Conservation (phyloP, 1,140 invertebrate species). For the Drosophila virilis region DNA sequence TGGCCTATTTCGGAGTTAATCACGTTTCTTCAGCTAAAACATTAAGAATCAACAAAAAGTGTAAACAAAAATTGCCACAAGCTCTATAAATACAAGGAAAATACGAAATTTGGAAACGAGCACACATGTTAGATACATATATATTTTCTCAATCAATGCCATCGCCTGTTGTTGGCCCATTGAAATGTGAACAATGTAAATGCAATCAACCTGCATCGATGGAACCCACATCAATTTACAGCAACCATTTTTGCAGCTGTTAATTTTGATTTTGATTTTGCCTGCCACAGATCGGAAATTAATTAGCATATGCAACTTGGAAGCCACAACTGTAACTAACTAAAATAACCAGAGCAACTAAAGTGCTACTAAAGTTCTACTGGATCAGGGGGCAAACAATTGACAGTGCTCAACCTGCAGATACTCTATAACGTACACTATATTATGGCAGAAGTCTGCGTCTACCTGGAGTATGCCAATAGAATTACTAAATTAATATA, state of each 20-base stretch:
- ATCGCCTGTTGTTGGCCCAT: background rate
- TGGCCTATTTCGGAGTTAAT: background rate
- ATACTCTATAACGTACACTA: background rate
- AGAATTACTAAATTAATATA: too few relatives aligned
- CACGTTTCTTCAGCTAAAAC: background rate
- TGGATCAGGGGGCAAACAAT: background rate
- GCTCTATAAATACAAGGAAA: slow-evolving; percentile 14
- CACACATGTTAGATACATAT: slow-evolving; percentile 1
- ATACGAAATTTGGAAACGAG: slow-evolving; percentile 5
- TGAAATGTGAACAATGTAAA: slow-evolving; percentile 19
- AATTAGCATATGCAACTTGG: slow-evolving; percentile 40
- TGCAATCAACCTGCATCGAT: slow-evolving; percentile 20
- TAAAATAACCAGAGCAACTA: background rate
- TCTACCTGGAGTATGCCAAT: too few relatives aligned
- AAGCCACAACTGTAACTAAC: slow-evolving; percentile 9
- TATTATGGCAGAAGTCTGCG: background rate
- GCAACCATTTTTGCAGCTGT: slow-evolving; percentile 8
- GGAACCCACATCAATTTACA: slow-evolving; percentile 4
- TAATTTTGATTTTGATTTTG: slow-evolving; percentile 13
- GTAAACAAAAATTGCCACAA: slow-evolving; percentile 2
- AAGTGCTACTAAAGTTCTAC: background rate
- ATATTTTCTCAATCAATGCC: slow-evolving; percentile 13
- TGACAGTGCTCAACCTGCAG: background rate
- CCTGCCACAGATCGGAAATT: slow-evolving; percentile 34
- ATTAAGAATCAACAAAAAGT: slow-evolving; percentile 4